A percentile compares a stretch with the other conserved stretches of the same genome.
Conservation (phyloP, 2,797 vertebrate species). For the Acanthurus leucopareius region DNA sequence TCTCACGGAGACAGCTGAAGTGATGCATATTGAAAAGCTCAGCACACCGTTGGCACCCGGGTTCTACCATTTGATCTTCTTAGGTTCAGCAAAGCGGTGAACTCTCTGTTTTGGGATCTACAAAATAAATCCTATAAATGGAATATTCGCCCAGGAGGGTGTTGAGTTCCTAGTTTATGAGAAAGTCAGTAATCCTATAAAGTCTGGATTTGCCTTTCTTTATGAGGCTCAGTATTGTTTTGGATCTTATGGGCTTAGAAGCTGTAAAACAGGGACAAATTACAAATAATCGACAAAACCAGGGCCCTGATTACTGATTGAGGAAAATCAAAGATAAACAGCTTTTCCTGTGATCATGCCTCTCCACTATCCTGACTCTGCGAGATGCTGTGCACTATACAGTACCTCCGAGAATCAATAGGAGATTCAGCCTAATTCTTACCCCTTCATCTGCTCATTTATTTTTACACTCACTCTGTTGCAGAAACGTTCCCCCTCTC, state of each 20-base stretch:
- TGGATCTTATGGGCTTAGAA: constrained; percentile 79
- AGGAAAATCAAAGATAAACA: constrained; percentile 78
- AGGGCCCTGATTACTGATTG: constrained; percentile 76
- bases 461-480: constrained; percentile 54
- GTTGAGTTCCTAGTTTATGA: constrained; percentile 76
- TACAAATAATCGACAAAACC: constrained; percentile 83
- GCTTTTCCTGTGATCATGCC: constrained; percentile 62
- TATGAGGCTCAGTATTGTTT: constrained; percentile 77
- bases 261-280: constrained; percentile 77
- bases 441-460: constrained; percentile 54
- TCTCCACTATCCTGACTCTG: constrained; percentile 49
- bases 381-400: constrained; percentile 23
- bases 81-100: constrained; percentile 69
- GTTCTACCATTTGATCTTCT: constrained; percentile 67
- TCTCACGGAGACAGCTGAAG: constrained; percentile 55
- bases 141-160: constrained; percentile 73
- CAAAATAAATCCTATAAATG: constrained; percentile 82
- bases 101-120: constrained; percentile 73
- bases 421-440: constrained; percentile 58
- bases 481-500: constrained; percentile 42
- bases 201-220: constrained; percentile 83
- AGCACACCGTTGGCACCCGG: constrained; percentile 60
- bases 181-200: constrained; percentile 84
- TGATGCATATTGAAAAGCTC: constrained; percentile 69
- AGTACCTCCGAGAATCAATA: constrained; percentile 61